Percentiles rank a stretch among this genome's conserved stretches.
Conservation (phyloP, 1,140 invertebrate species). For the Campoletis sonorensis region DNA sequence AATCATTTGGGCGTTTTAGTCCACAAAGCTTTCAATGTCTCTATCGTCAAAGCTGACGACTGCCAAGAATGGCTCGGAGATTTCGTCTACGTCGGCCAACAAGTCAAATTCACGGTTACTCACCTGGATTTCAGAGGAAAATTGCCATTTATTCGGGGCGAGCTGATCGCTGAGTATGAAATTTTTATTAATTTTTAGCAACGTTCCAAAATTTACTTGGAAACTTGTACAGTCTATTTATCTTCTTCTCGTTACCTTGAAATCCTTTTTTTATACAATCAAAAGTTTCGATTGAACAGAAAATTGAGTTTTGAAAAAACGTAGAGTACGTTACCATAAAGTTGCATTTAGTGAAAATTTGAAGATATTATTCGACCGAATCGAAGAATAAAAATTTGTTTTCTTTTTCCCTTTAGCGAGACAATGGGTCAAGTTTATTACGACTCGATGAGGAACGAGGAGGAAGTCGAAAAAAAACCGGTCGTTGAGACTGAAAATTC, state of each 20-base stretch:
- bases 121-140: constrained; percentile 77
- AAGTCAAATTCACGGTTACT: constrained; percentile 78
- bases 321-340: no score
- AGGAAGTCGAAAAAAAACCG: not conserved
- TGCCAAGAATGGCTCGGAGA: constrained; percentile 79
- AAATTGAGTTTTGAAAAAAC: no score
- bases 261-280: no score
- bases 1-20: constrained; percentile 81
- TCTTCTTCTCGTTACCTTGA: no score
- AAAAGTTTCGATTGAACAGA: no score
- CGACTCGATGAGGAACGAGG: not conserved
- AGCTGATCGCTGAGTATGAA: constrained; percentile 76
- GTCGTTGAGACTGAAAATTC: no score
- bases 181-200: constrained; percentile 58
- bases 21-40: constrained; percentile 82
- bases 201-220: no score
- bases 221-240: no score
- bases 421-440: not conserved
- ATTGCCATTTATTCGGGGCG: constrained; percentile 79
- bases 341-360: no score
- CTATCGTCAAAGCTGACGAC: constrained; percentile 77
- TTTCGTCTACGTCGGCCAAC: constrained; percentile 77
- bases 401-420: not conserved
- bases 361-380: no score
- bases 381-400: not conserved